Percentiles rank a stretch among this genome's conserved stretches.
Conservation (phyloP, 2,888 invertebrate genomes). For the Nemapogon koenigi region DNA sequence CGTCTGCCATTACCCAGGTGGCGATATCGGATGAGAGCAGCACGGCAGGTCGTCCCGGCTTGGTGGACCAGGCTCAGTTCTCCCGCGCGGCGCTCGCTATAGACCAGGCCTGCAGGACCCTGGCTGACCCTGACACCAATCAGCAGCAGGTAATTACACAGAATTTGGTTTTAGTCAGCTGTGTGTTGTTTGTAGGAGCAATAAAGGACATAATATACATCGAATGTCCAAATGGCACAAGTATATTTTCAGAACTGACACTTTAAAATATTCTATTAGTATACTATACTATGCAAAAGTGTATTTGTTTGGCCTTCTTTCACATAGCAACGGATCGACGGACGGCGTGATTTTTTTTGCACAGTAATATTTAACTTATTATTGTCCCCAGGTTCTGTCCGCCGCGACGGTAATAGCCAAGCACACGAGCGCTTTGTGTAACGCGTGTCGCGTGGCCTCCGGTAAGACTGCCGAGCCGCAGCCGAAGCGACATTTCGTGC, state of each 20-base stretch:
- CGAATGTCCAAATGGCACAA: too few relatives aligned
- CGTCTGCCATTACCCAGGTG: constrained; percentile 67
- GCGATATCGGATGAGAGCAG: constrained; percentile 92
- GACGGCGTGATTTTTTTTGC: too few relatives aligned
- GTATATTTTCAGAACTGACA: too few relatives aligned
- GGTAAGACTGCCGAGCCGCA: constrained; percentile 89
- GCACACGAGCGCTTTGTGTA: constrained; percentile 94
- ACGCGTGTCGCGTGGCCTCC: constrained; percentile 92
- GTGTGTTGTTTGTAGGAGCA: too few relatives aligned
- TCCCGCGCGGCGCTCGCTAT: constrained; percentile 90
- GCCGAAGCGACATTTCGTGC: constrained; percentile 95
- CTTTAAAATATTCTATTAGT: too few relatives aligned
- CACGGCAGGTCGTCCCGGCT: constrained; percentile 85
- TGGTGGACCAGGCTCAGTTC: constrained; percentile 89
- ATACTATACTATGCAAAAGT: too few relatives aligned
- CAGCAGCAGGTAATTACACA: constrained; percentile 76
- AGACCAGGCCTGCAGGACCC: constrained; percentile 83
- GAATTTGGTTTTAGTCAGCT: too few relatives aligned
- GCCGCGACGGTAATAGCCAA: constrained; percentile 95
- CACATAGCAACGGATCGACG: too few relatives aligned
- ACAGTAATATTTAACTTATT: too few relatives aligned
- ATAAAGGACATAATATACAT: too few relatives aligned
- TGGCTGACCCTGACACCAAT: constrained; percentile 73
- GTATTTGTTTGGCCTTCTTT: too few relatives aligned
- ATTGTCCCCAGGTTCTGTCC: constrained; percentile 76